Evolutionary conservation across 2,888 invertebrate species (phyloP).

Genomic region (Trissonchulus latispiculum): DNA sequence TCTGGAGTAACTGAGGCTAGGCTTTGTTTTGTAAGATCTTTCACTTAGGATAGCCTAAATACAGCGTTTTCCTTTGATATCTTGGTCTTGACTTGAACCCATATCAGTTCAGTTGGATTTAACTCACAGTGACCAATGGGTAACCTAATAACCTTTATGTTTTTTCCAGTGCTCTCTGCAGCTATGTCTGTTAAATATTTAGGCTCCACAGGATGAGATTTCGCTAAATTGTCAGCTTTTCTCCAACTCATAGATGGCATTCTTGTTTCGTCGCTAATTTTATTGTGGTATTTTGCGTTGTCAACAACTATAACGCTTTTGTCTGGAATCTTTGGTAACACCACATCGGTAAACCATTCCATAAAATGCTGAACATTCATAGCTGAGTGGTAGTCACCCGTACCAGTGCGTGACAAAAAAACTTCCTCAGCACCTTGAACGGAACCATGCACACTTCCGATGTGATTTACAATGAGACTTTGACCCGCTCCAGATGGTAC

Average conservation of each 20-base stretch:
- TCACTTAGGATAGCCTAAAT: not conserved
- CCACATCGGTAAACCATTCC: not conserved
- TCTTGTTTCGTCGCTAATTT: not conserved
- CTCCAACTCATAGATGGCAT: not conserved
- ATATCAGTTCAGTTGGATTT: slow-evolving; percentile 8
- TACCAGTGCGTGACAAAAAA: not conserved
- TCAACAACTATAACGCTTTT: not conserved
- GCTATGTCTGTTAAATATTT: not conserved
- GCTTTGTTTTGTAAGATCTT: not conserved
- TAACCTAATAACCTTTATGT: not conserved
- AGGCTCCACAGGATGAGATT: not conserved
- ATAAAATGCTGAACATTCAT: not conserved
- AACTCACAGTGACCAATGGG: not conserved
- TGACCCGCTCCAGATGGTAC: not conserved
- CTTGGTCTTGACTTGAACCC: not conserved
- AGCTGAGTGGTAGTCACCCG: not conserved
- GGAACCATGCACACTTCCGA: not conserved
- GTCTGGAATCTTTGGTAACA: not conserved
- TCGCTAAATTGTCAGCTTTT: not conserved
- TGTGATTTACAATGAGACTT: not conserved
- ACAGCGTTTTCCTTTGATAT: not conserved
- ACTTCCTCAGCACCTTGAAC: not conserved
- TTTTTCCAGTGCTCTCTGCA: not conserved
- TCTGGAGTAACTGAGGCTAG: not conserved
- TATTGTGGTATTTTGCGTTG: not conserved